Evolutionary conservation across 2,888 invertebrate species (phyloP), one percentile per base, ranked within the genome.

Genomic region (Hoplodrina blanda): DNA sequence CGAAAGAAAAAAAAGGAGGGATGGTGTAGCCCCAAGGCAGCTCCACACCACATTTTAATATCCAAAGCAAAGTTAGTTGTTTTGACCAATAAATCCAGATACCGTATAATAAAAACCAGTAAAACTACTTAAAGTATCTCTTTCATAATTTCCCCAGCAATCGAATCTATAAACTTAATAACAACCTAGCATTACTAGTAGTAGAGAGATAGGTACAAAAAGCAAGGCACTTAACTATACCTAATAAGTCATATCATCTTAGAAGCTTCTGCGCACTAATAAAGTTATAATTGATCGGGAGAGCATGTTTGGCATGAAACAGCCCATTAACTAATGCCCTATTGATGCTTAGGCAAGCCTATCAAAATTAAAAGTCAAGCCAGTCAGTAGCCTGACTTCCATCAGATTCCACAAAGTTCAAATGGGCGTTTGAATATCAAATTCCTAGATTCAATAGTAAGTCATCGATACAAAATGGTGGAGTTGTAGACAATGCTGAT

Each of bases 401-500:
- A 79, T 79, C 73, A 41, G 30, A 20, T 17, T 69, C 52, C 61
- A 64, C 68, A 84, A 88, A 88, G 87, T 84, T 86, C 85, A 86
- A 73, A 72, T 70, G 67, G 76, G 64, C n/a, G 20, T 73, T 83
- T 85, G 78, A 86, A 88, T 87, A 88, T 60, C 82, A 77, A 83
- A 88, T 88, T 85, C 85, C 85, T 70, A 55, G 59, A 41, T 68
- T 80, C 63, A 85, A 85, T 80, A 85, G 83, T 85, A 83, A 87
- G 84, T 81, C 81, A 78, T 75, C 73, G 75, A 68, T 65, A 62
- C 73, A 75, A 76, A 68, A 82, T 73, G 69, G n/a, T 62, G 53
- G 54, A 70, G 49, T 54, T 19, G 55, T 73, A 87, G 75, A 89
- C 89, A 89, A 89, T 88, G 87, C 81, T 88, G 85, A 86, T 88